Base-by-base conservation (phyloP, 2,888 invertebrate genomes). In the Cylindroiulus punctatus region DNA sequence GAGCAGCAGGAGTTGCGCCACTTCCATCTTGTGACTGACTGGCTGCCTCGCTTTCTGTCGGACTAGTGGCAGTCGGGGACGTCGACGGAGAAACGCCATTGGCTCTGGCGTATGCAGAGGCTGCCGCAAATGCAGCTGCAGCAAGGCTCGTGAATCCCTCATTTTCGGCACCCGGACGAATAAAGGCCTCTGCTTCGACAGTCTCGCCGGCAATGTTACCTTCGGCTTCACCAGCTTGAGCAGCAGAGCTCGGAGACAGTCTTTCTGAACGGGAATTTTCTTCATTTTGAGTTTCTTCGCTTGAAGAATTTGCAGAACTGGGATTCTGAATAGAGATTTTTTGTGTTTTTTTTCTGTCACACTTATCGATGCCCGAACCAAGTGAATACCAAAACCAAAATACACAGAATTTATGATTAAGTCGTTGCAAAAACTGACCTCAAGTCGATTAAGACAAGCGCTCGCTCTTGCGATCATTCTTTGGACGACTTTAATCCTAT, bases 401-500 rank as follows among this genome's bases (percentile, higher is more conserved):
- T 8, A 8, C 1, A 10, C 8, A 44, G 44, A 8, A 44, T 44
- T 44, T 10, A 44, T 10, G 12, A 44, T 12, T 19, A 12, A 76
- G 7, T 1, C 7, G 19, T 76, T 1, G 32, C 40, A 85, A 4
- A 36, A 36, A n/a, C 52, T n/a, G n/a, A 81, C 85, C 85, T 85
- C 76, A 12, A 85, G 22, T 85, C 89, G 89, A 81, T 89, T 88
- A 0, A 91, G 88, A 3, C 89, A 88, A 76, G 90, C 89, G 44
- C 89, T 89, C 10, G 90, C 90, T 52, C 89, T 88, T 26, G 88
- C 87, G 5, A 91, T 87, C 90, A 91, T 91, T 26, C 89, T 88
- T 42, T 89, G 88, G 4, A 90, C 90, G 81, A 89, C 89, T 81
- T 88, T 89, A 17, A 91, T 88, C 44, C 90, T 88, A 85, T 89